Evolutionary conservation across 2,888 invertebrate species (phyloP), one percentile per base, ranked within the genome.

Genomic region (Crematogaster levior): DNA sequence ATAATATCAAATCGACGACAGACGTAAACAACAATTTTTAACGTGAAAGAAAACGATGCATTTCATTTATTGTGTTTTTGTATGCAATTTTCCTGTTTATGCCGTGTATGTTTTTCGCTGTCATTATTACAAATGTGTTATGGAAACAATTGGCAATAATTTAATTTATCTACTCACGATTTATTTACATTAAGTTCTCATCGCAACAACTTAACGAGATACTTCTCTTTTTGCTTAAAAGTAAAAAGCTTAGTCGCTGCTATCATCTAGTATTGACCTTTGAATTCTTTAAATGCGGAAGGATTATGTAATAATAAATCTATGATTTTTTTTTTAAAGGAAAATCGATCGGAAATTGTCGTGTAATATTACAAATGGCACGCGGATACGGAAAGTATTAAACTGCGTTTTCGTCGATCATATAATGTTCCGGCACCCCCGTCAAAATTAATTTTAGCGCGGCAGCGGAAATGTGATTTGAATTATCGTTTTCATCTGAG

Each of bases 381-480:
- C 21, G 3, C 63, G 7, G 24, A 0, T 27, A 43, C 63, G 10
- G 24, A 51, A 70, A 53, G 21, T 18, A 37, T 51, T 51, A 51
- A 34, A 18, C 15, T 18, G 18, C 37, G 48, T 82, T 84, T 75
- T 68, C 74, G 82, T 63, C 70, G 63, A 80, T 83, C 53, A 10
- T 63, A 68, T 81, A 74, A 75, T 80, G 74, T 80, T 86, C 83
- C 85, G 81, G 83, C 77, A 77, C 58, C 56, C 80, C 72, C 83
- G 83, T 65, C 81, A 63, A 86, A 86, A 86, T 86, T 86, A 86
- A 86, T 86, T 86, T 86, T 86, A 86, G 85, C 84, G 80, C 85
- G 53, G 58, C 79, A 18, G 85, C 82, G 68, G 72, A 82, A 87
- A 82, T 70, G 81, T 83, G 84, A 84, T 73, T 86, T 73, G 81